phyloP scores from a whole-genome alignment of 2,113 vertebrate species.

The Ursus arctos region DNA sequence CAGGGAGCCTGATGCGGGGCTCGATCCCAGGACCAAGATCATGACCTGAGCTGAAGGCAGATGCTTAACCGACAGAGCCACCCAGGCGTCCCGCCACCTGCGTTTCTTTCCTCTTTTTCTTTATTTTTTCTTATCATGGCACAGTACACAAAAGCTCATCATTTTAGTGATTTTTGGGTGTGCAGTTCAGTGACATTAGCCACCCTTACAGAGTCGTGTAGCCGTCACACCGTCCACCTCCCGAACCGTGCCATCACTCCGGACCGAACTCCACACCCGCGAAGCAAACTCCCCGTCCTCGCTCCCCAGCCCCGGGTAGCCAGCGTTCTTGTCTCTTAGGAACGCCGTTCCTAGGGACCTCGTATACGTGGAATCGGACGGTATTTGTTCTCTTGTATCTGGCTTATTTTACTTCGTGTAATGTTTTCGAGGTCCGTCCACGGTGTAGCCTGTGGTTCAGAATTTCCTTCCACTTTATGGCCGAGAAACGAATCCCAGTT shows the following conservation, averaged over 20 bases:
- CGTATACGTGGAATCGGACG: fast-evolving
- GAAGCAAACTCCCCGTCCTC: not conserved
- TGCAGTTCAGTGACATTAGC: not conserved
- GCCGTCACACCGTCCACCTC: too few species aligned
- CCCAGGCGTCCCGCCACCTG: not conserved
- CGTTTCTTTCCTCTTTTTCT: not conserved
- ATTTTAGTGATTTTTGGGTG: not conserved
- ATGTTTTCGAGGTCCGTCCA: not conserved
- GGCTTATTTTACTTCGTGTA: not conserved
- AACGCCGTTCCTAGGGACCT: not conserved
- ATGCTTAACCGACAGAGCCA: too few species aligned
- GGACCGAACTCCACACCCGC: not conserved
- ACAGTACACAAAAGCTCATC: not conserved
- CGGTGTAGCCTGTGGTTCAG: fast-evolving
- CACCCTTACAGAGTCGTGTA: fast-evolving
- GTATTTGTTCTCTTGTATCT: not conserved
- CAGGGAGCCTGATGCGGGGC: too few species aligned
- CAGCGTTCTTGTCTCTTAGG: not conserved
- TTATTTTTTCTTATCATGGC: not conserved
- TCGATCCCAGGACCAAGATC: too few species aligned
- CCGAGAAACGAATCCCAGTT: not conserved
- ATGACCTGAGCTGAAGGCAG: too few species aligned
- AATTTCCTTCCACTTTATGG: not conserved
- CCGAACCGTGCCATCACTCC: not conserved
- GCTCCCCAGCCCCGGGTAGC: fast-evolving